Conservation (phyloP, 1,140 invertebrate genomes). For the Zaprionus inermis region DNA sequence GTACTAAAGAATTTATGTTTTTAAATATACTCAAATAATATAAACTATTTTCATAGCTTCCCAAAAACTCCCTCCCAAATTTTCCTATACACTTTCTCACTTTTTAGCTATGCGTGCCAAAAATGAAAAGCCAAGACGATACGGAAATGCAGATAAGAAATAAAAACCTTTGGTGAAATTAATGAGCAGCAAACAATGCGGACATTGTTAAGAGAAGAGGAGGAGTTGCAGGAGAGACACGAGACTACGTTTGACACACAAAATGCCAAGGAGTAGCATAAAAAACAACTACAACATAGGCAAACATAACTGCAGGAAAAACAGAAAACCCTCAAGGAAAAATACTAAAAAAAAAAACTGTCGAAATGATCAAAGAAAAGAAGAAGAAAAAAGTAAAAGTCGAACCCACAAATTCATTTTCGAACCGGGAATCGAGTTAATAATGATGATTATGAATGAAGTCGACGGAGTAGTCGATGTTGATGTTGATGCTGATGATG, state of each 20-base stretch:
- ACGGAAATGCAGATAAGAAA: constrained; percentile 73
- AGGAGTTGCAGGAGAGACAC: constrained; percentile 21
- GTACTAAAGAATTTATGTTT: no score
- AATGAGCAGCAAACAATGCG: constrained; percentile 75
- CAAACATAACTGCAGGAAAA: constrained; percentile 27
- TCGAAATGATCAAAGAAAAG: constrained; percentile 17
- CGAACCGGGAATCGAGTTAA: constrained; percentile 19
- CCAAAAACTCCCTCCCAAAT: not conserved
- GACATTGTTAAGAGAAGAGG: constrained; percentile 59
- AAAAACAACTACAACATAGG: constrained; percentile 12
- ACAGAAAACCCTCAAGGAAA: constrained; percentile 36
- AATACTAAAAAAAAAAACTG: constrained; percentile 10
- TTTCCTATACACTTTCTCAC: not conserved
- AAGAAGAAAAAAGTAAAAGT: constrained; percentile 46
- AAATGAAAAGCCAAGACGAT: constrained; percentile 51
- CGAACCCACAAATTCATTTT: constrained; percentile 30
- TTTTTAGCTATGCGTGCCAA: constrained; percentile 52
- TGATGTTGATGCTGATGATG: constrained; percentile 12
- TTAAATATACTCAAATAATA: not conserved
- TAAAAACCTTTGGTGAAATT: constrained; percentile 62
- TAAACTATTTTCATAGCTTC: not conserved
- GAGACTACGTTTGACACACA: constrained; percentile 57
- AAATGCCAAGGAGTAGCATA: constrained; percentile 47
- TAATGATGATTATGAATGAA: constrained; percentile 18
- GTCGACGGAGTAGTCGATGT: not conserved